Base-by-base conservation (phyloP, 2,888 invertebrate species). In the Tuberolachnus salignus region DNA sequence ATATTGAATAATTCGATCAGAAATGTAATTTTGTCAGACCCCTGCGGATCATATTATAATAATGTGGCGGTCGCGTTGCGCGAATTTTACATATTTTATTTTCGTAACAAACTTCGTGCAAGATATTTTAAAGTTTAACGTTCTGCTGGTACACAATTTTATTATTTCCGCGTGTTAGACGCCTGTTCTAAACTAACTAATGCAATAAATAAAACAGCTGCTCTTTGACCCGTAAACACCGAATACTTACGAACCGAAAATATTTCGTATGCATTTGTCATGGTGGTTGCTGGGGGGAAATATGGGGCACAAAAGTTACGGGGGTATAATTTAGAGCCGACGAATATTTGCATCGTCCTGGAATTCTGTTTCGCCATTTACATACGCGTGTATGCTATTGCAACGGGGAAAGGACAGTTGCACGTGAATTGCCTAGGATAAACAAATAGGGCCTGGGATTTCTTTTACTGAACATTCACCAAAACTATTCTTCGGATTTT, bases 161-260 rank as follows among this genome's bases (percentile, higher is more conserved):
- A 57, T 67, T 75, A 75, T 75, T 67, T 66, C 9, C 19, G 19
- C 46, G 19, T 23, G 53, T 63, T 53, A 42, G 23, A 46, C 23
- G 53, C 57, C 46, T 55, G 57, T 59, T 57, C 26, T 49, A 67
- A 57, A 67, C 67, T 66, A 75, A 75, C 66, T 66, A 75, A 57
- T 66, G 66, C 46, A 55, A 67, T 75, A 75, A 75, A 75, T 75
- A 67, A 46, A 75, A 75, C 75, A 67, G 57, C 55, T 57, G 57
- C 46, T 46, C 75, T 49, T 49, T 49, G 75, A 75, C 75, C 67
- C 46, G 57, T 67, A 34, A 75, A 75, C 53, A 16, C 57, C 34
- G n/a, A 75, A 75, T 75, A 66, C 67, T 57, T 67, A 57, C 44
- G 26, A 67, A 49, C 57, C 59, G 19, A 75, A 34, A 34, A 75